Evolutionary conservation across 2,113 vertebrate genomes (phyloP), one percentile per base, ranked within the genome.

Genomic region (Cardinalis cardinalis): DNA sequence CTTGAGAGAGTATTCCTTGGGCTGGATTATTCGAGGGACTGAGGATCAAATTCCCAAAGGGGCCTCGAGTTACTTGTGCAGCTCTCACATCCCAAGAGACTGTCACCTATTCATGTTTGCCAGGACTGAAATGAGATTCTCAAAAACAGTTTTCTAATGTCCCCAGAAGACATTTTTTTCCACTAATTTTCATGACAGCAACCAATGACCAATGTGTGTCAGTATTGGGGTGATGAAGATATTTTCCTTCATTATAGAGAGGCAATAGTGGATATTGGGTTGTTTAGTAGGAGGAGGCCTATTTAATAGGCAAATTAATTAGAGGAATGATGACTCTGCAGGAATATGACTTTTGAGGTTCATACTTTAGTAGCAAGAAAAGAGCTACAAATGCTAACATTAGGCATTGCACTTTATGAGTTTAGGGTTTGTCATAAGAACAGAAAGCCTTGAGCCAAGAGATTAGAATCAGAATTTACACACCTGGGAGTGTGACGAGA

Each of bases 131-230:
- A 34, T 48, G n/a, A 69, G 12, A n/a, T 23, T 44, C 34, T 63
- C 18, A 7, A 3, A 53, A 84, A 10, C 17, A 56, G 9, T 31
- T 76, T 73, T 60, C 18, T 21, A 24, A 29, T n/a, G 41, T 41
- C 19, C 28, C 8, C 29, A 65, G 40, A 2, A 87, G 23, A 53
- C 2, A 5, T 8, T 43, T 49, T 49, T 29, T 1, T 1, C 18
- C 6, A 26, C 51, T 81, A 18, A 15, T 21, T 64, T 75, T 72
- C 24, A 13, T 41, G 29, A 29, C 18, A 14, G 28, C 49, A 14
- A 56, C 12, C 18, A 25, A 5, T 32, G 34, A 40, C 14, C 64
- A 43, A 16, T 0, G 0, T 24, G 4, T 34, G 10, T 59, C 48
- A 26, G 4, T n/a, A 17, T 4, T 43, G 20, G 3, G n/a, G 17